Conservation (phyloP, 1,140 invertebrate genomes). For the Heliconius himera region DNA sequence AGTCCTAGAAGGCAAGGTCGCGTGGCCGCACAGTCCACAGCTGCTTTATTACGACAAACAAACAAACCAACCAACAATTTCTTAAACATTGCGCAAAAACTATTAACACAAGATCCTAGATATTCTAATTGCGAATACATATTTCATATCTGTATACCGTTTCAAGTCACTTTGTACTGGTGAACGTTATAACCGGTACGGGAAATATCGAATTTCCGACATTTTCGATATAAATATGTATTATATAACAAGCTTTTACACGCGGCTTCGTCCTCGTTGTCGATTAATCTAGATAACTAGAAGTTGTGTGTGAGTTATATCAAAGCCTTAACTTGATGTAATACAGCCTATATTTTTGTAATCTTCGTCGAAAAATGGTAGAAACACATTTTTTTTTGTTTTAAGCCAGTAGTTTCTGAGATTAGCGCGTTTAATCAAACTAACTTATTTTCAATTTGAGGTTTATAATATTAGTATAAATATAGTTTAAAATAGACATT, state of each 20-base stretch:
- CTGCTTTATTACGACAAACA: slow-evolving; percentile 40
- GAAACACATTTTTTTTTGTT: no score
- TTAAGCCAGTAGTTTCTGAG: no score
- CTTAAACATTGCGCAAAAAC: slow-evolving; percentile 43
- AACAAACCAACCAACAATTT: slow-evolving; percentile 40
- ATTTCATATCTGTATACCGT: slow-evolving; percentile 46
- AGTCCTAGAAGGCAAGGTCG: slow-evolving; percentile 17
- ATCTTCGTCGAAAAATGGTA: no score
- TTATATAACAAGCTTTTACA: not conserved
- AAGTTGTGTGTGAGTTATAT: not conserved
- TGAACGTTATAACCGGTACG: slow-evolving; percentile 19
- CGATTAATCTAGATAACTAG: no score
- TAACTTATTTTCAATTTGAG: no score
- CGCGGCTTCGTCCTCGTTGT: no score
- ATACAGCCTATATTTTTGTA: no score
- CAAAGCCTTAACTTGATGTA: no score
- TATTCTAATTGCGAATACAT: slow-evolving; percentile 50
- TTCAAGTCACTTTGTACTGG: slow-evolving; percentile 30
- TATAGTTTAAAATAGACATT: not conserved
- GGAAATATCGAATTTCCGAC: slow-evolving; percentile 21
- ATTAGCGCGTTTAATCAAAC: no score
- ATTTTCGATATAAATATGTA: slow-evolving; percentile 4
- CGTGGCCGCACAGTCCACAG: slow-evolving; percentile 18
- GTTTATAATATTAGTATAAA: no score
- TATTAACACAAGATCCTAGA: slow-evolving; percentile 47